Conservation (phyloP, 2,888 invertebrate genomes). For the Cryptophagus acutangulus region DNA sequence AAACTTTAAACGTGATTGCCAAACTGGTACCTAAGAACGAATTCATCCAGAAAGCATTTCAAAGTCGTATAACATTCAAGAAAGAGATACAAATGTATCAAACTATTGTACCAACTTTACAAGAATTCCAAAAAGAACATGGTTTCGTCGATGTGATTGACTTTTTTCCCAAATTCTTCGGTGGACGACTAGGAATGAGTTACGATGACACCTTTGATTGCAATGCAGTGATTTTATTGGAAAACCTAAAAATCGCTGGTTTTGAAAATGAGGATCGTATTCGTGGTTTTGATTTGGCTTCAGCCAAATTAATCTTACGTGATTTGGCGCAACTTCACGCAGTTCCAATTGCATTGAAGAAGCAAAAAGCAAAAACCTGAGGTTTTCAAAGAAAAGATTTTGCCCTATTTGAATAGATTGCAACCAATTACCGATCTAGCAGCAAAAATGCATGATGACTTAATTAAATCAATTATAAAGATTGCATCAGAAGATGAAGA, state of each 20-base stretch:
- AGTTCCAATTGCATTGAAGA: slow-evolving; percentile 50
- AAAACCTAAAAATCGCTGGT: slow-evolving; percentile 52
- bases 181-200: slow-evolving; percentile 34
- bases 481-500: neutral
- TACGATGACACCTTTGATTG: slow-evolving; percentile 39
- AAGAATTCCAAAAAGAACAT: slow-evolving; percentile 45
- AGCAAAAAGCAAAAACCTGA: slow-evolving; percentile 45
- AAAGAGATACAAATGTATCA: slow-evolving; percentile 52
- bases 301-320: slow-evolving; percentile 47
- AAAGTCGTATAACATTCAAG: slow-evolving; percentile 48
- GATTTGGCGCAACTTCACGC: slow-evolving; percentile 55
- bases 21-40: slow-evolving; percentile 24
- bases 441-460: no score
- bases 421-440: no score
- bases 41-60: slow-evolving; percentile 44
- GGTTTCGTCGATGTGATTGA: slow-evolving; percentile 43
- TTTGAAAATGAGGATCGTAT: slow-evolving; percentile 50
- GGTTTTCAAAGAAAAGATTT: slow-evolving; percentile 40
- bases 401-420: slow-evolving; percentile 37
- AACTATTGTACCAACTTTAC: slow-evolving; percentile 45
- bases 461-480: neutral
- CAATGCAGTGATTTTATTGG: slow-evolving; percentile 54
- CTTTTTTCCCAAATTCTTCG: slow-evolving; percentile 48
- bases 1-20: slow-evolving; percentile 18
- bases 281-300: slow-evolving; percentile 49